phyloP scores from a whole-genome alignment of 1,140 invertebrate genomes.

The Galleria mellonella region DNA sequence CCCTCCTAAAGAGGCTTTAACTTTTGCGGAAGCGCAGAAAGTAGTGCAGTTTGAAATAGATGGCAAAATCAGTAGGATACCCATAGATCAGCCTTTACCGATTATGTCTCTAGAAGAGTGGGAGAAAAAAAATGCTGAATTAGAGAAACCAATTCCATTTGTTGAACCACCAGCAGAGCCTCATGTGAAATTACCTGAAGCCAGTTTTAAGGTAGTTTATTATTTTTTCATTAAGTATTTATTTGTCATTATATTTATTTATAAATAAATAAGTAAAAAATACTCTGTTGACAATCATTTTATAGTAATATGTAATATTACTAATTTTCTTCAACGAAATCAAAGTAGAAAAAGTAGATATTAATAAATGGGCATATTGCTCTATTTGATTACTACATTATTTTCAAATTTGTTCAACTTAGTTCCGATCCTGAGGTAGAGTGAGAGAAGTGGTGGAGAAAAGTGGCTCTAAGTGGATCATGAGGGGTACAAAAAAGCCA shows the following conservation, averaged over 20 bases:
- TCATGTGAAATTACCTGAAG: constrained; percentile 84
- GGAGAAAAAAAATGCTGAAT: constrained; percentile 75
- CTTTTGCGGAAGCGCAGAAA: constrained; percentile 86
- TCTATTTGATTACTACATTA: too few relatives aligned
- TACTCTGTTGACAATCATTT: too few relatives aligned
- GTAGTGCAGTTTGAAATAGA: constrained; percentile 90
- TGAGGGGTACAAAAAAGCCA: too few relatives aligned
- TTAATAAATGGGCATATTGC: too few relatives aligned
- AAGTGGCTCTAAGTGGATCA: too few relatives aligned
- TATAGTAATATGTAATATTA: too few relatives aligned
- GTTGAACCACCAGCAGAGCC: constrained; percentile 73
- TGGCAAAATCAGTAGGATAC: constrained; percentile 78
- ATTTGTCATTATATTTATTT: neutral
- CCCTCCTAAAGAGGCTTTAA: constrained; percentile 77
- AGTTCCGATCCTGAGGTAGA: too few relatives aligned
- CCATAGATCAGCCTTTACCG: constrained; percentile 77
- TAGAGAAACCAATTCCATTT: constrained; percentile 67
- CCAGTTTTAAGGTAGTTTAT: constrained; percentile 81
- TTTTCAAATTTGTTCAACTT: too few relatives aligned
- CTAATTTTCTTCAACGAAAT: too few relatives aligned
- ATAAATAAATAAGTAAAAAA: too few relatives aligned
- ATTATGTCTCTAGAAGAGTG: constrained; percentile 80
- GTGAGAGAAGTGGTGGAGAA: too few relatives aligned
- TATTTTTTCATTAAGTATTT: neutral
- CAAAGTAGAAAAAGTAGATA: too few relatives aligned